Evolutionary conservation across 2,888 invertebrate genomes (phyloP).

Genomic region (Beris chalybata): DNA sequence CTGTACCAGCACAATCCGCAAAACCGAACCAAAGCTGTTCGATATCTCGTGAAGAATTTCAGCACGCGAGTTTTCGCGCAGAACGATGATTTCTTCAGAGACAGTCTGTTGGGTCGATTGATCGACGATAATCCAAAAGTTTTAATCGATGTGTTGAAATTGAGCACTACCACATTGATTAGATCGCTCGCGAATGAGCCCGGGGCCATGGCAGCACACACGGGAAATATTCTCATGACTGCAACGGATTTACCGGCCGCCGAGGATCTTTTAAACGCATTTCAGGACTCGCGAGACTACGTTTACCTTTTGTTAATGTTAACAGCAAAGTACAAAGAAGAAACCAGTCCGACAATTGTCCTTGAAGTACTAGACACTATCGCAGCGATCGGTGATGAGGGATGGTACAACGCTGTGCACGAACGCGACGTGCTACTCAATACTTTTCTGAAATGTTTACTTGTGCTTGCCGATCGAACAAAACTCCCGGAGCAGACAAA

Average conservation of each 20-base stretch:
- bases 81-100: slow-evolving; percentile 62
- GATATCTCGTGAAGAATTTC: slow-evolving; percentile 63
- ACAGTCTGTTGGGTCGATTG: slow-evolving; percentile 66
- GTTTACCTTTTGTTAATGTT: slow-evolving; percentile 47
- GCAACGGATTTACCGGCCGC: slow-evolving; percentile 38
- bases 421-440: slow-evolving; percentile 61
- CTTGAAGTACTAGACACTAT: slow-evolving; percentile 44
- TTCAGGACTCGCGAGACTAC: slow-evolving; percentile 43
- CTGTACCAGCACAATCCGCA: slow-evolving; percentile 71
- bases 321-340: slow-evolving; percentile 27
- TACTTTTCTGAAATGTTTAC: slow-evolving; percentile 57
- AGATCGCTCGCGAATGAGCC: slow-evolving; percentile 52
- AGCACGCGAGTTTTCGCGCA: slow-evolving; percentile 58
- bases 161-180: slow-evolving; percentile 53
- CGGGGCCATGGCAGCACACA: not conserved
- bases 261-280: slow-evolving; percentile 45
- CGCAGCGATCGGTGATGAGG: slow-evolving; percentile 41
- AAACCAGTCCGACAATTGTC: slow-evolving; percentile 35
- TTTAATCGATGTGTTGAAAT: slow-evolving; percentile 60
- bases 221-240: not conserved
- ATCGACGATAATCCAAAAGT: slow-evolving; percentile 68
- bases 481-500: not conserved
- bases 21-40: slow-evolving; percentile 68
- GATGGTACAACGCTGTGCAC: slow-evolving; percentile 53
- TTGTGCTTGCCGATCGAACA: slow-evolving; percentile 2